Percentiles rank a stretch among this genome's conserved stretches.
Conservation (phyloP, 92 coral and sea anemone species). For the Actinostola sp. region DNA sequence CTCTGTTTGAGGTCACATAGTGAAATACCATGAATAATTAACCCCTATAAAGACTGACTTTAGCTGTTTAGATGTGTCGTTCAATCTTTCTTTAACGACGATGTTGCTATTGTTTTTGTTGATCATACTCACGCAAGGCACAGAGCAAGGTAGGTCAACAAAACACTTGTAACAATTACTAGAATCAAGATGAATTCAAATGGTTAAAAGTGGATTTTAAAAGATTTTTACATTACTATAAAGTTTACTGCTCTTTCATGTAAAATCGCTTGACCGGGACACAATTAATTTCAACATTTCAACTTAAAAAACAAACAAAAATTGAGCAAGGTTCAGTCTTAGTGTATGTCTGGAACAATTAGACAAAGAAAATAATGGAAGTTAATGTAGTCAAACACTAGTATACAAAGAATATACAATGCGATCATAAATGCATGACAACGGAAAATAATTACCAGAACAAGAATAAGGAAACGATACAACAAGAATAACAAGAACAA, state of each 20-base stretch:
- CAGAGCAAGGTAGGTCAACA: neutral
- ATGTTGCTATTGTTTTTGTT: slow-evolving; percentile 15
- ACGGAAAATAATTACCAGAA: neutral
- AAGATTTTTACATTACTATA: no score
- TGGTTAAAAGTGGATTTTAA: no score
- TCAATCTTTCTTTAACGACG: neutral
- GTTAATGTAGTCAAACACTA: neutral
- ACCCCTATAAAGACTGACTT: neutral
- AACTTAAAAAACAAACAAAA: neutral
- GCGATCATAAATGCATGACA: slow-evolving; percentile 7
- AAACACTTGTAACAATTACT: neutral
- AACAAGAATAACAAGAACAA: no score
- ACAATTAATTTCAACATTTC: no score
- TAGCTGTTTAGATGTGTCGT: neutral
- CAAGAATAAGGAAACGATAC: neutral
- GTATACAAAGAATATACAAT: neutral
- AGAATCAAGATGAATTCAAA: no score
- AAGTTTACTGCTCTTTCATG: no score
- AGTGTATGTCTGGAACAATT: no score
- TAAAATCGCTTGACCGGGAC: no score
- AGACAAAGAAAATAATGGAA: neutral
- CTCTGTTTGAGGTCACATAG: slow-evolving; percentile 13
- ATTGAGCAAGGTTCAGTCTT: no score
- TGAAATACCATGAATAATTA: slow-evolving; percentile 14
- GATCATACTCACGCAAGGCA: neutral